Evolutionary conservation across 1,140 invertebrate species (phyloP).

Genomic region (Hirudo medicinalis): DNA sequence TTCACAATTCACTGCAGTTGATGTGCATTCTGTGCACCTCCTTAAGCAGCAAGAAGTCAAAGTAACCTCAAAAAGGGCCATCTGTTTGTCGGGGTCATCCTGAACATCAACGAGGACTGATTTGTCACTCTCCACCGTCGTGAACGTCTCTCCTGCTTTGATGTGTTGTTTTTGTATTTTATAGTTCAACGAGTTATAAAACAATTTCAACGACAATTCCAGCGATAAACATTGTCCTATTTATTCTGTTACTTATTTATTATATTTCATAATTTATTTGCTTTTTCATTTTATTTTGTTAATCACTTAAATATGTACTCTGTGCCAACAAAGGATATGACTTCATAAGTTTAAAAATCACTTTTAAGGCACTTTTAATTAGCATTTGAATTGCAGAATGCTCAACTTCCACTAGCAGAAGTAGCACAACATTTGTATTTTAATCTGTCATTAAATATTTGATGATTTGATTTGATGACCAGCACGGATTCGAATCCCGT

Average conservation of each 20-base stretch:
- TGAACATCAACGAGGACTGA: background rate
- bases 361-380: too few relatives aligned
- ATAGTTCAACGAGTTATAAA: background rate
- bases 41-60: background rate
- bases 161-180: background rate
- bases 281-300: too few relatives aligned
- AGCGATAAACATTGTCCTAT: background rate
- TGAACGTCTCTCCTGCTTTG: conserved; percentile 1
- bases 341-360: too few relatives aligned
- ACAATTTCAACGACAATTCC: background rate
- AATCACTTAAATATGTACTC: too few relatives aligned
- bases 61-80: conserved; percentile 4
- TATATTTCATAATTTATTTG: too few relatives aligned
- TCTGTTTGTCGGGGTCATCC: conserved; percentile 4
- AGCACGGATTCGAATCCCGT: too few relatives aligned
- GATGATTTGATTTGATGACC: too few relatives aligned
- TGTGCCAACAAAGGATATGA: too few relatives aligned
- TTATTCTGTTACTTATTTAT: background rate
- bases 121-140: conserved; percentile 1
- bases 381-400: too few relatives aligned
- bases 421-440: too few relatives aligned
- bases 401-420: too few relatives aligned
- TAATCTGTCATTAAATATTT: too few relatives aligned
- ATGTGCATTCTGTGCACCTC: background rate
- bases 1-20: background rate